Evolutionary conservation across 2,888 invertebrate genomes (phyloP), one percentile per base, ranked within the genome.

Genomic region (Thereva nobilitata): DNA sequence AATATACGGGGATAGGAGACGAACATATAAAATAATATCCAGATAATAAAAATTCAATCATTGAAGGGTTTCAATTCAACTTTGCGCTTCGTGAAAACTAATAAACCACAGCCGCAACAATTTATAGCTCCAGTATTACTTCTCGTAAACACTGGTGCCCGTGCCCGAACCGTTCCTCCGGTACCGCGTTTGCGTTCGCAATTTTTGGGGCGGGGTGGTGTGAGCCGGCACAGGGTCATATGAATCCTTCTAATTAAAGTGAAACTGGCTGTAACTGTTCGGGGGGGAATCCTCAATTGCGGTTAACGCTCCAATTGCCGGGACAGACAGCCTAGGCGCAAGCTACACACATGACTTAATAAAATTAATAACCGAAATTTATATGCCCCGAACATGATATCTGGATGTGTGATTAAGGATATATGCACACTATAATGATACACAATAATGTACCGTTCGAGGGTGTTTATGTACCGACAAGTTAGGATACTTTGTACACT

Each of bases 341-440:
- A 23, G 55, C 34, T 40, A 42, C 34, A 55, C 55, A 41, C 42
- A 55, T 55, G 55, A 55, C 55, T 55, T 55, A 55, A 55, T 55
- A 55, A 55, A 55, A 55, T 55, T 55, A 55, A 55, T 55, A 55
- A 55, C 42, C 42, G 55, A 41, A 55, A 55, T 55, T 55, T 55
- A 55, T 55, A 55, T 42, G 55, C n/a, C 55, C 55, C 55, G 55
- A 55, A 55, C 55, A 55, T 55, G 55, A 55, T 55, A 55, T 55
- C 55, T 41, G 42, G 55, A 55, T 55, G 41, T 42, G 55, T 55
- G 55, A 55, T 55, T 55, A 55, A 55, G 42, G 55, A 41, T 42
- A 55, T 55, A 42, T 55, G 42, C 42, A 55, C 38, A 53, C 53
- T 49, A 34, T 49, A 49, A 49, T 49, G 37, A 53, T 53, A 53